Evolutionary conservation across 2,113 vertebrate genomes (phyloP), one percentile per base, ranked within the genome.

Genomic region (Engystomops pustulosus): DNA sequence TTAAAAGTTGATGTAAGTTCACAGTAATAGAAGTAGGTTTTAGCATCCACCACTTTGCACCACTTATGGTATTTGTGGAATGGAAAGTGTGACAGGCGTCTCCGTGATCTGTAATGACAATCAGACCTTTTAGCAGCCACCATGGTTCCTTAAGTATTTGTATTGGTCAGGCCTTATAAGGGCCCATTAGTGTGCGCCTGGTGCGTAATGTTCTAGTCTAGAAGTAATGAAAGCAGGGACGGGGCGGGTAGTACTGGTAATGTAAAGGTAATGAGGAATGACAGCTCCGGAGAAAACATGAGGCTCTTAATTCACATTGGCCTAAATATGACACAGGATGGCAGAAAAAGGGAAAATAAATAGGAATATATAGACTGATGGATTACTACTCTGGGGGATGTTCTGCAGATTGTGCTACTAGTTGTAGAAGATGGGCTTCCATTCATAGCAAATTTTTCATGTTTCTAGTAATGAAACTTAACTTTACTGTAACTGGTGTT

Each of bases 261-360:
- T 74, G 70, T 74, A 49, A 74, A 47, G 25, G 44, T 74, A 74
- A 74, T 74, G 25, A 47, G 41, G 70, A 74, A 30, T 49, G 70
- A 74, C 70, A 49, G 70, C 44, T 74, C 44, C 30, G 70, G 70
- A 30, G 47, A 47, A 47, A 45, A 74, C 70, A 45, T 72, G 11
- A 74, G 44, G 44, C 23, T 30, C 30, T 30, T 45, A 74, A 74
- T 47, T 41, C 44, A 74, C 44, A 74, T 27, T 74, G 70, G 41
- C 70, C 70, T 74, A 74, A 74, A 74, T 74, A 49, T 74, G 70
- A 74, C 44, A 49, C 17, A 49, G 23, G 5, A 49, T 11, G 15
- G 23, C 11, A 74, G 44, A 30, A 47, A 49, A 17, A 49, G 70
- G 44, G 1, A 1, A 30, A 74, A 47, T 74, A 74, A 27, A 49